phyloP scores from a whole-genome alignment of 2,797 vertebrate genomes.

The Heliangelus exortis region DNA sequence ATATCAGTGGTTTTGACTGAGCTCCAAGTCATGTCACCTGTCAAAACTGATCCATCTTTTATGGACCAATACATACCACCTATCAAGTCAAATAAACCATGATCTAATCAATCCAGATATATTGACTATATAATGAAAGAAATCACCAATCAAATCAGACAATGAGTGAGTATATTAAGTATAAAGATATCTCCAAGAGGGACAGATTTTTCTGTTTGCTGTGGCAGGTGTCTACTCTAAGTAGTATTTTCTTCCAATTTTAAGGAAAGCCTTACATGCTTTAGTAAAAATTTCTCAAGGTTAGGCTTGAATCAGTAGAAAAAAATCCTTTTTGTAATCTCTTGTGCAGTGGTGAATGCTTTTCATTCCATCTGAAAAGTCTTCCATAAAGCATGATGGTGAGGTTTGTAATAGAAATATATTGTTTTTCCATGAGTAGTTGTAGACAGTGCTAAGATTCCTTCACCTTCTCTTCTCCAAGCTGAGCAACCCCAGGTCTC shows the following conservation, averaged over 20 bases:
- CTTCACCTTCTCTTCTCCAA: background rate
- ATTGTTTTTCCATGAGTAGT: background rate
- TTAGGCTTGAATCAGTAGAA: background rate
- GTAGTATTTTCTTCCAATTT: background rate
- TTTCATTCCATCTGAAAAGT: background rate
- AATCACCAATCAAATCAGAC: conserved; percentile 1
- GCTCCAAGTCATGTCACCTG: conserved; percentile 22
- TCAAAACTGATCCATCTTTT: conserved; percentile 40
- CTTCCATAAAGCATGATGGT: background rate
- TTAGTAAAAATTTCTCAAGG: background rate
- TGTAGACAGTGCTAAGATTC: background rate
- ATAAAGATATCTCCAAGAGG: background rate
- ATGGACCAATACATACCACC: background rate
- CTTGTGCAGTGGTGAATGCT: background rate
- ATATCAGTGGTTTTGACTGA: background rate
- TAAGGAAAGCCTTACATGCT: background rate
- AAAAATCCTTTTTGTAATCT: background rate
- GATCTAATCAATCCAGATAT: conserved; percentile 22
- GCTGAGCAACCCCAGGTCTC: background rate
- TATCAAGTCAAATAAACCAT: conserved; percentile 50
- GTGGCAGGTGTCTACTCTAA: background rate
- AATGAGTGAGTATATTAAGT: background rate
- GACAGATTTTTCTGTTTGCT: background rate
- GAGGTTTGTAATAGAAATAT: background rate
- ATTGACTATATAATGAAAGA: background rate